Conservation (phyloP, 2,113 vertebrate genomes). For the Ptyas mucosa region DNA sequence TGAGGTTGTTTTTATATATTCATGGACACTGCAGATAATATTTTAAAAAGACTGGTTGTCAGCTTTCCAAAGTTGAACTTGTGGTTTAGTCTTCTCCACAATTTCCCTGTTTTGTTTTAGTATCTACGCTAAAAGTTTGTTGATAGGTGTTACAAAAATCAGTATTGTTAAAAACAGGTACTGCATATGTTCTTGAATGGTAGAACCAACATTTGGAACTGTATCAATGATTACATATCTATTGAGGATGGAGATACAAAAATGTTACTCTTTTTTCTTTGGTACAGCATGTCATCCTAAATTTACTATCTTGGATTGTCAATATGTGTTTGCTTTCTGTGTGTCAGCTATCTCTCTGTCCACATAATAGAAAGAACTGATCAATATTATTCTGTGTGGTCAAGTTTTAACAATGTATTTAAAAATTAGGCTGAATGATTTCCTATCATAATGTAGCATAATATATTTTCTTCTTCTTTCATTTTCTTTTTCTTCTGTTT, state of each 20-base stretch:
- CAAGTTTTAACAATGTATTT: background rate
- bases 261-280: background rate
- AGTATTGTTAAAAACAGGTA: background rate
- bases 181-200: background rate
- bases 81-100: background rate
- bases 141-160: background rate
- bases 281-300: background rate
- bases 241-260: background rate
- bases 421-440: background rate
- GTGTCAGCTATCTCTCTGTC: background rate
- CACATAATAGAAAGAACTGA: background rate
- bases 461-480: background rate
- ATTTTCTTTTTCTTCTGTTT: background rate
- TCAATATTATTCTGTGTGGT: background rate
- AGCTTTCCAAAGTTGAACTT: background rate
- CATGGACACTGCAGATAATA: background rate
- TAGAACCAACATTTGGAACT: background rate
- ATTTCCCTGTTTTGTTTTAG: background rate
- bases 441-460: background rate
- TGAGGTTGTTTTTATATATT: background rate
- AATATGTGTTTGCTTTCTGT: background rate
- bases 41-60: background rate
- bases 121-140: too few species aligned
- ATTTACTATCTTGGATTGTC: background rate
- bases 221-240: background rate